phyloP scores from a whole-genome alignment of 2,888 invertebrate genomes.

The Polymixis lichenea region DNA sequence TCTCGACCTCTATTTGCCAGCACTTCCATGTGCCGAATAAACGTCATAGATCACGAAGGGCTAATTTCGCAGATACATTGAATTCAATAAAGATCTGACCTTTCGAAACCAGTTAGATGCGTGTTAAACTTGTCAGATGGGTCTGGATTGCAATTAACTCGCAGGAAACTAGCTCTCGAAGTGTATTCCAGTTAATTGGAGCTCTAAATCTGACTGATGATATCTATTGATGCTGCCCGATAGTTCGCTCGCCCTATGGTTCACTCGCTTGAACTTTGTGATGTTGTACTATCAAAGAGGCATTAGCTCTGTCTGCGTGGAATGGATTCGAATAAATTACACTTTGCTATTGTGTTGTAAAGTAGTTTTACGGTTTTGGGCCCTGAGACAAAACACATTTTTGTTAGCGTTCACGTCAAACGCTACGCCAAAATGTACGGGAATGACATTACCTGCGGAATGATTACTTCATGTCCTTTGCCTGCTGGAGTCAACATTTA shows the following conservation, averaged over 20 bases:
- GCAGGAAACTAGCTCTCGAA: conserved; percentile 59
- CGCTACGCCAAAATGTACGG: too few relatives aligned
- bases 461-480: too few relatives aligned
- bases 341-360: conserved; percentile 37
- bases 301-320: conserved; percentile 48
- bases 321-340: conserved; percentile 54
- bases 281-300: conserved; percentile 42
- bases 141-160: conserved; percentile 66
- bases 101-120: conserved; percentile 58
- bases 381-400: too few relatives aligned
- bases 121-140: conserved; percentile 51
- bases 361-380: conserved; percentile 35
- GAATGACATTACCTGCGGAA: too few relatives aligned
- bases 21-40: conserved; percentile 15
- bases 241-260: conserved; percentile 41
- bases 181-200: conserved; percentile 56
- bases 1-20: conserved; percentile 26
- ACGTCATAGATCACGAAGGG: conserved; percentile 23
- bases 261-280: conserved; percentile 53
- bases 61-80: conserved; percentile 16
- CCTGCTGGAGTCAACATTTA: conserved; percentile 23
- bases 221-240: conserved; percentile 52
- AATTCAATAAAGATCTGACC: conserved; percentile 60
- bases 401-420: too few relatives aligned
- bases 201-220: conserved; percentile 53